Evolutionary conservation across 2,888 invertebrate species (phyloP).

Genomic region (Metopia argyrocephala): DNA sequence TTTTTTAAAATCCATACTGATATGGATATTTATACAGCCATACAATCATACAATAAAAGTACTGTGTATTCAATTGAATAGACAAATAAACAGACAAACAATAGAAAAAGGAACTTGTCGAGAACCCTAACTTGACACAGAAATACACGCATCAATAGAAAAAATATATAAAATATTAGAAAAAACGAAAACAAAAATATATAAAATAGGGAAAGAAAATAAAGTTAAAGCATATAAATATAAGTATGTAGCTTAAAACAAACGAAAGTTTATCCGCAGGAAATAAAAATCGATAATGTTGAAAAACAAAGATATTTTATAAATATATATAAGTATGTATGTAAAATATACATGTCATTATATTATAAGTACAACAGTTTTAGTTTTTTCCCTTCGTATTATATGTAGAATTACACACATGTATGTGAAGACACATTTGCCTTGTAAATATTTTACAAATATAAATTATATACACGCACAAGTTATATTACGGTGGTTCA

Average conservation of each 20-base stretch:
- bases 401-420: too few species aligned
- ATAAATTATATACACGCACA: neutral
- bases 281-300: constrained; percentile 51
- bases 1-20: neutral
- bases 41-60: neutral
- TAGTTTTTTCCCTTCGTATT: too few species aligned
- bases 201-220: neutral
- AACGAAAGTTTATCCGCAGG: constrained; percentile 37
- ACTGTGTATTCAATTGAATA: neutral
- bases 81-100: neutral
- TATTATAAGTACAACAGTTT: constrained; percentile 29
- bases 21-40: neutral
- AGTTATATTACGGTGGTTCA: neutral
- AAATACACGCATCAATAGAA: constrained; percentile 47
- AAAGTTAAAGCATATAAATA: too few species aligned
- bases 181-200: neutral
- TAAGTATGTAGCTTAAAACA: too few species aligned
- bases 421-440: neutral
- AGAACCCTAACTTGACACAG: constrained; percentile 50
- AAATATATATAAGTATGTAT: constrained; percentile 45
- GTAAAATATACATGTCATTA: constrained; percentile 29
- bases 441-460: neutral
- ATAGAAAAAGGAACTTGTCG: neutral
- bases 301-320: constrained; percentile 29
- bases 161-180: constrained; percentile 24